Evolutionary conservation across 2,888 invertebrate species (phyloP).

Genomic region (Seira musarum): DNA sequence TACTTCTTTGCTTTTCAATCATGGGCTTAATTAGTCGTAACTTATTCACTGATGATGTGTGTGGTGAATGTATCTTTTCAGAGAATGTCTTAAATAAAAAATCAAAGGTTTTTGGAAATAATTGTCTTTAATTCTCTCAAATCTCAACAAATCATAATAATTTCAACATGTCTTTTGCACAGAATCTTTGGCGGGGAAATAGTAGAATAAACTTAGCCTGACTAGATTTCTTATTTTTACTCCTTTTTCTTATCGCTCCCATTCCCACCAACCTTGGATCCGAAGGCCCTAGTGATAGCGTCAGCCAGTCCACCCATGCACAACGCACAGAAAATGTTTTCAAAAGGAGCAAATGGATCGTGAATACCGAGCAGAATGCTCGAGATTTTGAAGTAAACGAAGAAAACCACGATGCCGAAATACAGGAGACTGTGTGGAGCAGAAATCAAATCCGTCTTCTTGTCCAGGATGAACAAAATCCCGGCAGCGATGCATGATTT

Average conservation of each 20-base stretch:
- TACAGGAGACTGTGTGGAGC: conserved; percentile 98
- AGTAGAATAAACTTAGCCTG: conserved; percentile 2
- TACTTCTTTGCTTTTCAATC: too few relatives aligned
- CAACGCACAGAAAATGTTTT: conserved; percentile 96
- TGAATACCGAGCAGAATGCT: conserved; percentile 97
- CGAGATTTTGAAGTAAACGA: conserved; percentile 96
- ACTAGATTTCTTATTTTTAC: conserved; percentile 21
- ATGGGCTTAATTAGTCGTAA: too few relatives aligned
- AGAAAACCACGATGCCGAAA: conserved; percentile 97
- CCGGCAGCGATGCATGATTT: conserved; percentile 97
- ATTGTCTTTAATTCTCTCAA: too few relatives aligned
- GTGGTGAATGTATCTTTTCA: too few relatives aligned
- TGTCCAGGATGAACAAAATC: conserved; percentile 96
- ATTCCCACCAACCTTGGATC: conserved; percentile 71
- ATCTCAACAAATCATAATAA: not conserved
- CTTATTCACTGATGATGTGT: too few relatives aligned
- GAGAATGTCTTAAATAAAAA: too few relatives aligned
- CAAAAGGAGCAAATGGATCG: conserved; percentile 99
- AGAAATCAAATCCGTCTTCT: conserved; percentile 95
- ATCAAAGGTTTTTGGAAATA: too few relatives aligned
- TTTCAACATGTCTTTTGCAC: not conserved
- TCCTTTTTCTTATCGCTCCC: conserved; percentile 44
- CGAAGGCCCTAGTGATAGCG: conserved; percentile 90
- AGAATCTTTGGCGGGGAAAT: not conserved
- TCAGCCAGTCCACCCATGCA: conserved; percentile 99